Conservation (phyloP, 2,113 vertebrate genomes). For the Scatophagus argus region DNA sequence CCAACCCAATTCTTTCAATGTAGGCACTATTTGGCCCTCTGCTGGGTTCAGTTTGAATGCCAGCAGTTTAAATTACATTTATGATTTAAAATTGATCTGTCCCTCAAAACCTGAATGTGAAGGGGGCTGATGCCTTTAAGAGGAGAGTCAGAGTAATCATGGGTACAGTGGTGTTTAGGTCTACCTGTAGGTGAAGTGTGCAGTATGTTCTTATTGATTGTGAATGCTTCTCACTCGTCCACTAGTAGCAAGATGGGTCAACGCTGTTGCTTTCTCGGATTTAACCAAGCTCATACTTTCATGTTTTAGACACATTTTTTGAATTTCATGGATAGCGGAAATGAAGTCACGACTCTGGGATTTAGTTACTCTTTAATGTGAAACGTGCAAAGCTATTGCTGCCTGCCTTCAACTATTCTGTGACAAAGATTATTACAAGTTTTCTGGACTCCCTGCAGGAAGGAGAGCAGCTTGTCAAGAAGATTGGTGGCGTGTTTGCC, state of each 20-base stretch:
- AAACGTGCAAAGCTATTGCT: background rate
- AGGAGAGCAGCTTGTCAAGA: constrained; percentile 92
- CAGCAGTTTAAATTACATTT: background rate
- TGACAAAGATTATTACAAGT: background rate
- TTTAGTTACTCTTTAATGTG: background rate
- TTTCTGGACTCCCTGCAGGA: constrained; percentile 82
- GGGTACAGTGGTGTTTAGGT: background rate
- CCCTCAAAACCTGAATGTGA: background rate
- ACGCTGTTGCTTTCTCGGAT: no score
- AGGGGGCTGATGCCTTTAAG: no score
- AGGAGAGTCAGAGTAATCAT: background rate
- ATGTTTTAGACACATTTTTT: no score
- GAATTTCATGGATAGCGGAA: no score
- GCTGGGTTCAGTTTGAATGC: no score
- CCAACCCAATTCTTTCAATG: no score
- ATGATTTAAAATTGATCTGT: background rate
- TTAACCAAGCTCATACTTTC: no score
- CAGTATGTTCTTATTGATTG: background rate
- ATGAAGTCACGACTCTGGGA: no score
- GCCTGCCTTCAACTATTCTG: background rate
- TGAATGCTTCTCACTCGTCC: no score
- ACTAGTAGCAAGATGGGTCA: no score
- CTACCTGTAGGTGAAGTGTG: no score
- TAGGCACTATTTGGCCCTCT: no score
- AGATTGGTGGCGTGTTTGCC: constrained; percentile 92